Evolutionary conservation across 1,140 invertebrate genomes (phyloP), one percentile per base, ranked within the genome.

Genomic region (Himalopsyche phryganea): DNA sequence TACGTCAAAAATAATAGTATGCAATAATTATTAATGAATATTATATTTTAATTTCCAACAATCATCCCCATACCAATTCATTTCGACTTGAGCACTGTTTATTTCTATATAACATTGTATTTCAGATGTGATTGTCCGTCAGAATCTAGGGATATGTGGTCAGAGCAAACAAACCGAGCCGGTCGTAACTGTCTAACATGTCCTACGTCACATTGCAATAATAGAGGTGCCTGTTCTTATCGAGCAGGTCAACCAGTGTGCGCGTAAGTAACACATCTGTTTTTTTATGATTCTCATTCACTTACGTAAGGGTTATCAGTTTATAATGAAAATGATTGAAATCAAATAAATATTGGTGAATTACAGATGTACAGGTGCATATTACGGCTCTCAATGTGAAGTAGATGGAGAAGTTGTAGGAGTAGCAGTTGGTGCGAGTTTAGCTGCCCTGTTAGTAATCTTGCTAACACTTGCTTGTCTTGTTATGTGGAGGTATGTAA

Each of bases 341-440:
- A n/a, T n/a, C n/a, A n/a, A n/a, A n/a, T n/a, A n/a, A n/a, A n/a
- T n/a, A n/a, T n/a, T n/a, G n/a, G n/a, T n/a, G n/a, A 28, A 19
- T 61, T 68, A 0, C 71, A 91, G 88, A 57, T 94, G 92, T 68
- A 80, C 83, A 23, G 88, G 90, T 0, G 92, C 89, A 65, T 94
- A 91, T 70, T 94, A 94, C 69, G 92, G 92, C 0, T 81, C 83
- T 0, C 84, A 89, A 66, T 95, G 93, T 70, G 92, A 95, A 71
- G 84, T 94, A 36, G 93, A 96, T 68, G 92, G 91, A 6, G 92
- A 95, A 78, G 91, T 95, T 41, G 72, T 96, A 20, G 91, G 89
- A 0, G 92, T 94, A 14, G 91, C 92, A 0, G 86, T 94, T 56
- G 92, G 92, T 11, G 92, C 91, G 0, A 92, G 90, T 1, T 83